These are phyloP conservation scores for Bungarus multicinctus DNA, from an alignment of 2,113 vertebrate species.

Conservation along the genomic window DNA sequence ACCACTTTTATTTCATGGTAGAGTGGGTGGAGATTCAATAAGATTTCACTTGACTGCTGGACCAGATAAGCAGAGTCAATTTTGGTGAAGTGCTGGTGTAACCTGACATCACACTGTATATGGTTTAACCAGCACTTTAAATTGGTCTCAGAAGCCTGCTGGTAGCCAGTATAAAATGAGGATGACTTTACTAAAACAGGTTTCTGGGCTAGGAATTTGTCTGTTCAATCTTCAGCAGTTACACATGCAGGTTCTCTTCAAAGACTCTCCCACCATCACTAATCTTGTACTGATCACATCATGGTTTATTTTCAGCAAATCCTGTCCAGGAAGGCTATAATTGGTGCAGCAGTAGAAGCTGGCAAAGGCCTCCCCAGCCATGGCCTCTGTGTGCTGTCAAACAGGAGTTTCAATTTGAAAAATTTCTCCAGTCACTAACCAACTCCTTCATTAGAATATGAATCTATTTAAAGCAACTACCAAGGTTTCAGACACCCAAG, in stretches of 20 bases:
- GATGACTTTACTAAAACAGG: background rate
- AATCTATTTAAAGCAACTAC: background rate
- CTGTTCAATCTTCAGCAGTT: background rate
- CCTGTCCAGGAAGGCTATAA: background rate
- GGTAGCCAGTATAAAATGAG: background rate
- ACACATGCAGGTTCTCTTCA: background rate
- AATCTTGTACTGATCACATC: background rate
- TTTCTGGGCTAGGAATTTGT: background rate
- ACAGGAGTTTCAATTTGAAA: background rate
- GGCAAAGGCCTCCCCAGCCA: background rate
- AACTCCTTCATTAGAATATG: background rate
- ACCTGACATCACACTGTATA: background rate
- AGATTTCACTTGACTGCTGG: background rate
- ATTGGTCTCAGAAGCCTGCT: background rate
- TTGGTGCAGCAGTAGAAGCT: background rate
- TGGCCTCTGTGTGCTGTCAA: background rate
- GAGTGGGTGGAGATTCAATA: background rate
- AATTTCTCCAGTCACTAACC: background rate
- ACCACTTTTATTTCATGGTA: background rate
- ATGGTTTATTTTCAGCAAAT: background rate
- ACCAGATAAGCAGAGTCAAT: background rate
- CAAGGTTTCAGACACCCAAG: background rate
- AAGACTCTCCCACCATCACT: background rate
- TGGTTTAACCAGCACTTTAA: background rate
- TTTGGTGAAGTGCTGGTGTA: background rate